These are phyloP conservation scores for Pampus argenteus DNA, from an alignment of 2,797 vertebrate species.

Conservation along the genomic window DNA sequence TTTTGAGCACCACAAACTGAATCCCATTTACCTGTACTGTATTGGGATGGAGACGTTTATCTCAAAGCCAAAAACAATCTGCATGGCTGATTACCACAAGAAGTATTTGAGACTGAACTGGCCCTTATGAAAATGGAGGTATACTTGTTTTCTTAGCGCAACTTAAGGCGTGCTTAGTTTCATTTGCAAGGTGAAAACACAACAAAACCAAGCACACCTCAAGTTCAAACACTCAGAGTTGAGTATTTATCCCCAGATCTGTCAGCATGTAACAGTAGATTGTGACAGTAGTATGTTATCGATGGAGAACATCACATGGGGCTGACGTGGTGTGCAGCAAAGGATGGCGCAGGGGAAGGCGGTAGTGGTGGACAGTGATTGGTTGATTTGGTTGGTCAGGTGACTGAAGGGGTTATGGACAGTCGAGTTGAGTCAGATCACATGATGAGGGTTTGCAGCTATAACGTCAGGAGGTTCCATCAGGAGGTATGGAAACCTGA, in stretches of 20 bases:
- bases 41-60: not conserved
- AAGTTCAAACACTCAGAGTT: constrained; percentile 3
- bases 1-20: not conserved
- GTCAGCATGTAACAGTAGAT: constrained; percentile 72
- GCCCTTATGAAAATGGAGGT: constrained; percentile 38
- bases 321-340: constrained; percentile 85
- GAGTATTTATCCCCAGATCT: constrained; percentile 68
- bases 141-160: constrained; percentile 6
- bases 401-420: constrained; percentile 87
- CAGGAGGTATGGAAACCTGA: constrained; percentile 85
- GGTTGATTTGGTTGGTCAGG: constrained; percentile 85
- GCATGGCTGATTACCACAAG: not conserved
- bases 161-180: constrained; percentile 18
- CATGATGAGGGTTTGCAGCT: constrained; percentile 88
- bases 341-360: constrained; percentile 84
- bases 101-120: constrained; percentile 8
- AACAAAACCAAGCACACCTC: constrained; percentile 44
- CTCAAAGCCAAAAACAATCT: not conserved
- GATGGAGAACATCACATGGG: constrained; percentile 89
- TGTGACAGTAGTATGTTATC: constrained; percentile 87
- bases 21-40: constrained; percentile 5
- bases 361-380: constrained; percentile 86
- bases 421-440: constrained; percentile 87
- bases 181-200: constrained; percentile 32
- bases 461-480: constrained; percentile 89